phyloP scores from a whole-genome alignment of 2,113 vertebrate genomes.

The Centropus unirufus region DNA sequence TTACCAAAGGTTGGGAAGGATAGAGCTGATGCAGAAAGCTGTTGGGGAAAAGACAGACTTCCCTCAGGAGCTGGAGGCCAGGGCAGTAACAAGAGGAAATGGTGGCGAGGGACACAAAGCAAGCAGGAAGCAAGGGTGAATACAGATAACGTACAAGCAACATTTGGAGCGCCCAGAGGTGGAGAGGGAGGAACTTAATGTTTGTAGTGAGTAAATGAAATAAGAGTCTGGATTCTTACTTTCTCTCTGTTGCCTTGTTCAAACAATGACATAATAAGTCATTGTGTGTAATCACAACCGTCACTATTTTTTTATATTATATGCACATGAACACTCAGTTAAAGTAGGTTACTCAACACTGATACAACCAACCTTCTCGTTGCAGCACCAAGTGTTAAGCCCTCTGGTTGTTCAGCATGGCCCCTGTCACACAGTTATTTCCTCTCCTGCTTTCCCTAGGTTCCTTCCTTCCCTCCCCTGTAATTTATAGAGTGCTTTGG shows the following conservation, averaged over 20 bases:
- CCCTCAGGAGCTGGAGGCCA: not conserved
- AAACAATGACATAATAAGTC: not conserved
- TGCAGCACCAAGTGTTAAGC: not conserved
- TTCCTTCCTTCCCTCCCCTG: conserved; percentile 27
- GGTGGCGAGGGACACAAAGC: not conserved
- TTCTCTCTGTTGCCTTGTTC: not conserved
- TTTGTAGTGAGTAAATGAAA: not conserved
- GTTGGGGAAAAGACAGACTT: not conserved
- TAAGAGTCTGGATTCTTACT: not conserved
- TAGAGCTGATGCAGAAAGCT: not conserved
- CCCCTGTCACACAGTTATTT: not conserved
- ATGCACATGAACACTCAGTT: not conserved
- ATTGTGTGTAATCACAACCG: not conserved
- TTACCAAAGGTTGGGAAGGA: not conserved
- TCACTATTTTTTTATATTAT: not conserved
- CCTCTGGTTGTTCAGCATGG: not conserved
- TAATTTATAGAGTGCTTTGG: conserved; percentile 49
- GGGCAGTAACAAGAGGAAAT: not conserved
- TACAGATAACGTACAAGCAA: not conserved
- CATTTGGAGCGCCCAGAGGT: not conserved
- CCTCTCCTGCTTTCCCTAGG: conserved; percentile 37
- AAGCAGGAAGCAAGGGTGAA: not conserved
- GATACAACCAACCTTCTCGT: not conserved
- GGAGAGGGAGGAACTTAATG: not conserved
- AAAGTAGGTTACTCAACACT: not conserved